These are phyloP conservation scores for Bedellia somnulentella DNA, from an alignment of 2,888 invertebrate genomes.

Conservation along the genomic window DNA sequence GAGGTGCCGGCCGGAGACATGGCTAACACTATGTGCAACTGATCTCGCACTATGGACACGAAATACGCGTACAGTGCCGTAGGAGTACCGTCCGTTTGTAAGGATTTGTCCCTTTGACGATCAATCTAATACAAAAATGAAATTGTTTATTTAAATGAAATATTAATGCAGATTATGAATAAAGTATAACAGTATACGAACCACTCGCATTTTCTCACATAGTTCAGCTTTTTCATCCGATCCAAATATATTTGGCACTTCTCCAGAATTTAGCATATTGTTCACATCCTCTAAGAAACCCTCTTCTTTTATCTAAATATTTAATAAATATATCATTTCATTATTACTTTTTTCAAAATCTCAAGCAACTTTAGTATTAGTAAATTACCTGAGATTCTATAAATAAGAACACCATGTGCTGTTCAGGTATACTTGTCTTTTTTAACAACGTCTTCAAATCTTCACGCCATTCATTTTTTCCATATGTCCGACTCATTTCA, in stretches of 20 bases:
- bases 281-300: slow-evolving; percentile 91
- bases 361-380: background rate
- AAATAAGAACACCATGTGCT: slow-evolving; percentile 87
- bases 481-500: slow-evolving; percentile 87
- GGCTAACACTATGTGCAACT: slow-evolving; percentile 84
- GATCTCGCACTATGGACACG: slow-evolving; percentile 83
- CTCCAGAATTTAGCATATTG: slow-evolving; percentile 89
- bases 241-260: slow-evolving; percentile 87
- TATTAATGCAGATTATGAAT: too few species aligned
- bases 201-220: slow-evolving; percentile 86
- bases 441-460: slow-evolving; percentile 81
- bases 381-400: slow-evolving; percentile 78
- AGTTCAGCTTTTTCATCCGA: slow-evolving; percentile 87
- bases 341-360: background rate
- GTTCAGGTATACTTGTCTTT: slow-evolving; percentile 81
- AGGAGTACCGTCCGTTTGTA: slow-evolving; percentile 93
- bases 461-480: slow-evolving; percentile 85
- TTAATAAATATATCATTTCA: slow-evolving; percentile 10
- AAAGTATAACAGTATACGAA: too few species aligned
- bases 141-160: too few species aligned
- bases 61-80: slow-evolving; percentile 91
- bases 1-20: slow-evolving; percentile 91
- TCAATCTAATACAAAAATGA: slow-evolving; percentile 64
- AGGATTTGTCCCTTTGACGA: slow-evolving; percentile 79
- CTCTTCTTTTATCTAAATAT: slow-evolving; percentile 81